These are phyloP conservation scores for Clinocottus analis DNA, from an alignment of 2,113 vertebrate genomes.

Conservation along the genomic window DNA sequence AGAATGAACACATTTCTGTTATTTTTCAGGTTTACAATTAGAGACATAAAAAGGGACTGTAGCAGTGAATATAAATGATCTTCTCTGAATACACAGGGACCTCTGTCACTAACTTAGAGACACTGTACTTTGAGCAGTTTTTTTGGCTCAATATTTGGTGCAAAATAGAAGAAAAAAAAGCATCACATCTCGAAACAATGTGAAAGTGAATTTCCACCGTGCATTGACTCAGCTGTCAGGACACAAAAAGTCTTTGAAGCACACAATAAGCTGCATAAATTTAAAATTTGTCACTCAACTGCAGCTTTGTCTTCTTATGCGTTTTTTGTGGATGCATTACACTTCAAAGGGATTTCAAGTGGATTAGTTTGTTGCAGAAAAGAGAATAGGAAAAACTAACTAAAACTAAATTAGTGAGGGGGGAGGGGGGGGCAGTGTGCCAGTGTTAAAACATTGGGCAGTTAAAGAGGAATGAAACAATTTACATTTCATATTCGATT, in stretches of 20 bases:
- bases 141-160: too few relatives aligned
- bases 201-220: background rate
- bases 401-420: background rate
- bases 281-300: slow-evolving; percentile 35
- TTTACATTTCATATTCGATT: background rate
- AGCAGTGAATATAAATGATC: background rate
- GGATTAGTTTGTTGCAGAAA: slow-evolving; percentile 25
- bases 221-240: slow-evolving; percentile 9
- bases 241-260: slow-evolving; percentile 40
- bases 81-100: background rate
- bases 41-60: background rate
- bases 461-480: slow-evolving; percentile 14
- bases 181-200: background rate
- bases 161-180: background rate
- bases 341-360: slow-evolving; percentile 33
- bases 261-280: slow-evolving; percentile 15
- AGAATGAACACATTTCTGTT: background rate
- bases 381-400: slow-evolving; percentile 17
- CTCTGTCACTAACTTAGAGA: background rate
- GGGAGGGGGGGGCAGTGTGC: background rate
- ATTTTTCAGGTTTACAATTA: background rate
- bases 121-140: too few relatives aligned
- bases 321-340: slow-evolving; percentile 10
- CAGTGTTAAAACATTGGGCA: background rate
- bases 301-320: slow-evolving; percentile 11